These are phyloP conservation scores for Anoplius nigerrimus DNA, from an alignment of 2,888 invertebrate species.

Conservation along the genomic window DNA sequence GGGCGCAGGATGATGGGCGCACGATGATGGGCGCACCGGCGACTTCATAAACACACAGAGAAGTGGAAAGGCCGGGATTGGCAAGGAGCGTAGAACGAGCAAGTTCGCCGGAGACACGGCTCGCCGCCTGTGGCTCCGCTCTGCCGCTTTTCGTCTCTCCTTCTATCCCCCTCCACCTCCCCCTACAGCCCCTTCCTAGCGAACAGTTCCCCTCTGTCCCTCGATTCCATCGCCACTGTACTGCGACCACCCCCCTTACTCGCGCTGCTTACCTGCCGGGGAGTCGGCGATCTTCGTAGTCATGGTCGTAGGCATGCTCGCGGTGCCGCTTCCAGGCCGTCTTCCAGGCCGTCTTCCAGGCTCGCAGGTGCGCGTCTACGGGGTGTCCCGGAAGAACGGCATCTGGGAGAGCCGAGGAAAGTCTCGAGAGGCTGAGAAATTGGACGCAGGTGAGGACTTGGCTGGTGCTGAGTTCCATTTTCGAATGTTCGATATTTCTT, in stretches of 20 bases:
- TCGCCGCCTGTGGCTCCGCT: constrained; percentile 69
- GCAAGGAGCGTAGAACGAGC: constrained; percentile 39
- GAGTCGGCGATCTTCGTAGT: too few species aligned
- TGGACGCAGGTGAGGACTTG: too few species aligned
- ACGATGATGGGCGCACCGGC: constrained; percentile 29
- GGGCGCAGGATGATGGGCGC: constrained; percentile 27
- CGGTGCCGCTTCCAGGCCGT: constrained; percentile 38
- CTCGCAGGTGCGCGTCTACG: constrained; percentile 47
- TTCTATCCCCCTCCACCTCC: constrained; percentile 15
- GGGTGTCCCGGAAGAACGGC: constrained; percentile 39
- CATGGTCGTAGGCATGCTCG: background rate
- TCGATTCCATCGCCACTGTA: constrained; percentile 32
- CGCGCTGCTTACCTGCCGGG: background rate
- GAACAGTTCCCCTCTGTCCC: constrained; percentile 17
- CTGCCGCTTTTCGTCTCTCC: constrained; percentile 66
- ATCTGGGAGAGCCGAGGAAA: background rate
- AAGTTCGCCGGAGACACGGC: constrained; percentile 70
- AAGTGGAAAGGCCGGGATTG: constrained; percentile 60
- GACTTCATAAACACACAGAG: constrained; percentile 56
- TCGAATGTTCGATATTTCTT: too few species aligned
- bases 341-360: constrained; percentile 37
- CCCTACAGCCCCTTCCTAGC: constrained; percentile 27
- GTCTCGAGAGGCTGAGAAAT: too few species aligned
- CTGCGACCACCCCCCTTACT: constrained; percentile 41
- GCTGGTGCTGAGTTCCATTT: too few species aligned